Base-by-base conservation (phyloP, 2,113 vertebrate species). In the Circaetus gallicus region DNA sequence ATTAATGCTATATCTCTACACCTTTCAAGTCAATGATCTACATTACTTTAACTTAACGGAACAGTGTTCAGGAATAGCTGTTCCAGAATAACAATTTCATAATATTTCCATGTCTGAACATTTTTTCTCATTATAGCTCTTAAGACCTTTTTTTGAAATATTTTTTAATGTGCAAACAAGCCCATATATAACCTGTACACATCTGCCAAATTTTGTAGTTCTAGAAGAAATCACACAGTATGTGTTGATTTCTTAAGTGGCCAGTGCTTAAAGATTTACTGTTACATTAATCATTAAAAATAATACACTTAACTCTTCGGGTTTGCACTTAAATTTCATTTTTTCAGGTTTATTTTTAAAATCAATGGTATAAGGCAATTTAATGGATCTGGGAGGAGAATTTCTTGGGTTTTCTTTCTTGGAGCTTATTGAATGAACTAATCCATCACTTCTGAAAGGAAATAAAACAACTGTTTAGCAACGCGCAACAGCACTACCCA, bases 401-500 rank as follows among this genome's bases (percentile, higher is more conserved):
- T 74, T 84, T 86, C 28, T 74, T 36, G 24, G 0, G 25, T 45
- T 58, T 65, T 79, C 45, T 31, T 73, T 73, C 87, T 74, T 45
- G 50, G 9, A 81, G 12, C 28, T 73, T 86, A 78, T 2, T 53
- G 50, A 89, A 93, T 20, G 36, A 86, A 86, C n/a, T 70, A 80
- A 89, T 77, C 67, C 67, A 89, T 86, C 89, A 91, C 8, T 73
- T 92, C 62, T 55, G 76, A 94, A 92, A 91, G 83, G 62, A 92
- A 94, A 69, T 53, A 82, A 71, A 85, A 28, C 63, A 82, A 82
- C n/a, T 15, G 6, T 62, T 95, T 59, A 67, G 74, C 47, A 79
- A 29, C 7, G 32, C 3, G 4, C 62, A 62, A 45, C 25, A 73
- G 43, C 40, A 42, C 40, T 49, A 65, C 34, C 20, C 36, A 56